A percentile compares a stretch with the other conserved stretches of the same genome.
Evolutionary conservation across 30 jellyfish, hydroid and myxozoan species (phyloP).

Genomic region (Phacellophora camtschatica): DNA sequence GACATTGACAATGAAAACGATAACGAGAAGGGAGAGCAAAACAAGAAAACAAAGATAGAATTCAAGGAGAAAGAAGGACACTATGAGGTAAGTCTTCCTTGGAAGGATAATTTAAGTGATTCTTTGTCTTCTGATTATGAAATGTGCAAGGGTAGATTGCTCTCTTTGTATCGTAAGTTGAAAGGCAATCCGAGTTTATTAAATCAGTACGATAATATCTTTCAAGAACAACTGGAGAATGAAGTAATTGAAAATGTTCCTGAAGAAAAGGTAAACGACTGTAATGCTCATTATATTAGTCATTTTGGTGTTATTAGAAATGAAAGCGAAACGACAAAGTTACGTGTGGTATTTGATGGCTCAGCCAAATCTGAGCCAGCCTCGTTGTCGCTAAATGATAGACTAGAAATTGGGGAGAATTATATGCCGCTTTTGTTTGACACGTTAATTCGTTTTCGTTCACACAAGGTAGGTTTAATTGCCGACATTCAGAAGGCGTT

Average conservation of each 20-base stretch:
- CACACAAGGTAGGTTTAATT: background rate
- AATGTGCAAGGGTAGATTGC: slow-evolving; percentile 5
- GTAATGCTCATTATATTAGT: slow-evolving; percentile 30
- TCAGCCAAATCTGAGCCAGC: slow-evolving; percentile 13
- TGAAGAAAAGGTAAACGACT: background rate
- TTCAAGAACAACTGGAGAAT: background rate
- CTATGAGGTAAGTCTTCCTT: no score
- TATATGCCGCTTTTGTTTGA: slow-evolving; percentile 16
- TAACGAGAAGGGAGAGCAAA: background rate
- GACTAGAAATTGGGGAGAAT: slow-evolving; percentile 9
- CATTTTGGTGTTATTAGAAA: slow-evolving; percentile 39
- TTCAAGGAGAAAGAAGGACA: slow-evolving; percentile 14
- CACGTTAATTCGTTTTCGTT: background rate
- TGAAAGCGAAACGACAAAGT: slow-evolving; percentile 46
- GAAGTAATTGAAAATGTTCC: slow-evolving; percentile 22
- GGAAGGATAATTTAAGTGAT: background rate
- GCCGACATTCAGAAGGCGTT: slow-evolving; percentile 43
- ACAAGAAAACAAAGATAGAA: background rate
- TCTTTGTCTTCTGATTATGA: slow-evolving; percentile 22
- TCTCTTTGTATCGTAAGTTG: background rate
- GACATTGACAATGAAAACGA: no score
- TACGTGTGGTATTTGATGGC: slow-evolving; percentile 34
- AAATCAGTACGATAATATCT: slow-evolving; percentile 30
- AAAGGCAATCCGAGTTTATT: slow-evolving; percentile 24
- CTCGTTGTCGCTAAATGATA: slow-evolving; percentile 27